Percentiles rank a stretch among this genome's conserved stretches.
These are phyloP conservation scores for Zaprionus davidi DNA, from an alignment of 1,140 invertebrate genomes.

Conservation along the genomic window DNA sequence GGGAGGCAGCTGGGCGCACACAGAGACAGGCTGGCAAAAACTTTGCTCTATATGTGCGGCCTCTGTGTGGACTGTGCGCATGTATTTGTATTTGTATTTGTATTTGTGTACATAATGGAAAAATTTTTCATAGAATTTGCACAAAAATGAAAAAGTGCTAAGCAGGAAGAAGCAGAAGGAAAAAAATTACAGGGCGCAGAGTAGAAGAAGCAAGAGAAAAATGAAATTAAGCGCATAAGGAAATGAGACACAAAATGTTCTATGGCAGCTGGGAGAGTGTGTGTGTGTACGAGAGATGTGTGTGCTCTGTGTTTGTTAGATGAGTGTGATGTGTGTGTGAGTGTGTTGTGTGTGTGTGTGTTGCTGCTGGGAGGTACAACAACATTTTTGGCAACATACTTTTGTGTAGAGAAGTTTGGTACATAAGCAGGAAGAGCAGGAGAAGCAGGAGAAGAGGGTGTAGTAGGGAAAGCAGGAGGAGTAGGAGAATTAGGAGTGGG, in stretches of 20 bases:
- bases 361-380: not conserved
- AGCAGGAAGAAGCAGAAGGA: conserved; percentile 39
- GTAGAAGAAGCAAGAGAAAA: conserved; percentile 59
- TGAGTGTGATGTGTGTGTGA: conserved; percentile 18
- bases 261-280: conserved; percentile 23
- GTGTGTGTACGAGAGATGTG: not conserved
- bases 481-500: not conserved
- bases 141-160: conserved; percentile 83
- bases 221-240: conserved; percentile 80
- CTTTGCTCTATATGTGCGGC: conserved; percentile 47
- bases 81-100: conserved; percentile 29
- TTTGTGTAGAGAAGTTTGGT: conserved; percentile 57
- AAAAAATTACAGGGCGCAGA: conserved; percentile 38
- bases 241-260: conserved; percentile 78
- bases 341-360: not conserved
- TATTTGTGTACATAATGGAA: conserved; percentile 82
- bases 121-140: conserved; percentile 84
- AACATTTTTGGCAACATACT: conserved; percentile 73
- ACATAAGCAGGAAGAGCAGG: conserved; percentile 18
- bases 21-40: conserved; percentile 57
- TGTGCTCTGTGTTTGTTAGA: not conserved
- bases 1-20: conserved; percentile 64
- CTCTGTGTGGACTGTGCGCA: conserved; percentile 23
- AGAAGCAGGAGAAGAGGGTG: not conserved
- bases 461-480: not conserved